A percentile compares a stretch with the other conserved stretches of the same genome.
These are phyloP conservation scores for Pseudomyrmex dendroicus DNA, from an alignment of 1,140 invertebrate genomes.

Conservation along the genomic window DNA sequence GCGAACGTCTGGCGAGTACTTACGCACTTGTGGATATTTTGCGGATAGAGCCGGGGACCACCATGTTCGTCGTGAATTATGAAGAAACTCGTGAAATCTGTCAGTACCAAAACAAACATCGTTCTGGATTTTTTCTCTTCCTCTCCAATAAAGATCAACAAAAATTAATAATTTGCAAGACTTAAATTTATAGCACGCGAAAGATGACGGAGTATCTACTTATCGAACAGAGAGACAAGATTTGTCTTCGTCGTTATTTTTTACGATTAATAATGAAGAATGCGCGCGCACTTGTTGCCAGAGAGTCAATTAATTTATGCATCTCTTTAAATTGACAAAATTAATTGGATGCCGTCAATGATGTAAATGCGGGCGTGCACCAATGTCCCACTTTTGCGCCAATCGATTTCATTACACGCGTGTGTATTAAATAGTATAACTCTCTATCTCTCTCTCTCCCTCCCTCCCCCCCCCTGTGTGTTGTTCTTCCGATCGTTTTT, in stretches of 20 bases:
- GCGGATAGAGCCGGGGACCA: background rate
- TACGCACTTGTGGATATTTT: background rate
- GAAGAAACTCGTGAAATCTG: background rate
- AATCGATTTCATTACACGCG: constrained; percentile 39
- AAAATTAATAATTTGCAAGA: constrained; percentile 1
- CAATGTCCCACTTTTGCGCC: constrained; percentile 42
- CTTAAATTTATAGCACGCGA: background rate
- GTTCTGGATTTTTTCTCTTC: background rate
- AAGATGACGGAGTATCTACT: background rate
- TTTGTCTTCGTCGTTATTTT: background rate
- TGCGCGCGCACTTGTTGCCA: background rate
- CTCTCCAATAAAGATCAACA: background rate
- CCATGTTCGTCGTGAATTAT: background rate
- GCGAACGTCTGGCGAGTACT: constrained; percentile 3
- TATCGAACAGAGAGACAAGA: background rate
- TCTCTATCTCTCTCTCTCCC: too few relatives aligned
- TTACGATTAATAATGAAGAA: constrained; percentile 7
- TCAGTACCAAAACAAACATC: background rate
- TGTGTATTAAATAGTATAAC: constrained; percentile 3
- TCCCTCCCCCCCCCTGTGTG: too few relatives aligned
- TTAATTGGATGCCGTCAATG: constrained; percentile 41
- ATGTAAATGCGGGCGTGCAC: constrained; percentile 35
- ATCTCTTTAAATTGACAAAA: constrained; percentile 49
- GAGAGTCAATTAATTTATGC: constrained; percentile 30
- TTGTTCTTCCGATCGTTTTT: constrained; percentile 4